Base-by-base conservation (phyloP, 1,140 invertebrate species). In the Hyphantria cunea region DNA sequence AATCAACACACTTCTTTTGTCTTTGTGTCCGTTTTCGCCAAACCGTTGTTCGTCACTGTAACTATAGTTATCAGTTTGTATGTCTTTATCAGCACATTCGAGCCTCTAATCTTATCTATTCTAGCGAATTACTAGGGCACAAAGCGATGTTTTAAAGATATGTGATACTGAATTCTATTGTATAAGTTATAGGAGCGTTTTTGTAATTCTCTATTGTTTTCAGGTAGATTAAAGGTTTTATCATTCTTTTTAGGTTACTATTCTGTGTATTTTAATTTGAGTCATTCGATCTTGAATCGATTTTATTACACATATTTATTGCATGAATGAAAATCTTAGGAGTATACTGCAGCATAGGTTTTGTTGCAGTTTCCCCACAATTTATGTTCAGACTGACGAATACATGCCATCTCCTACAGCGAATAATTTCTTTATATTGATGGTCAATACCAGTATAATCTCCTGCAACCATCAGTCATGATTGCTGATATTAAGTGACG, bases 41-140 rank as follows among this genome's bases (percentile, higher is more conserved):
- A 73, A 70, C 70, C 59, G 34, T 66, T 62, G 59, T 49, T 73
- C 68, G 76, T 79, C 76, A 87, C 86, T 87, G 83, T 68, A 44
- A 72, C 76, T 76, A 67, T 52, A 34, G 56, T 82, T 85, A 86
- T 84, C 82, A 74, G 56, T 64, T 60, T 60, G 68, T 75, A 66
- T 66, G 44, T 56, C 17, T 67, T 79, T 86, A 87, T 86, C 84
- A 78, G 71, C 59, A 58, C 68, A 44, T 65, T 41, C 52, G 34
- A 60, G 53, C 44, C 48, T 54, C 44, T 76, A 73, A 87, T 89
- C 86, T 89, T 85, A 89, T 89, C 86, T 76, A 10, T 72, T 80
- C 68, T 65, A 72, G 72, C 74, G 79, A 86, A 87, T 87, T 89
- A 84, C 74, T 89, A 79, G 86, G 83, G 72, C 84, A 89, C 68